phyloP scores from a whole-genome alignment of 2,888 invertebrate species.

The Gasteruption jaculator region DNA sequence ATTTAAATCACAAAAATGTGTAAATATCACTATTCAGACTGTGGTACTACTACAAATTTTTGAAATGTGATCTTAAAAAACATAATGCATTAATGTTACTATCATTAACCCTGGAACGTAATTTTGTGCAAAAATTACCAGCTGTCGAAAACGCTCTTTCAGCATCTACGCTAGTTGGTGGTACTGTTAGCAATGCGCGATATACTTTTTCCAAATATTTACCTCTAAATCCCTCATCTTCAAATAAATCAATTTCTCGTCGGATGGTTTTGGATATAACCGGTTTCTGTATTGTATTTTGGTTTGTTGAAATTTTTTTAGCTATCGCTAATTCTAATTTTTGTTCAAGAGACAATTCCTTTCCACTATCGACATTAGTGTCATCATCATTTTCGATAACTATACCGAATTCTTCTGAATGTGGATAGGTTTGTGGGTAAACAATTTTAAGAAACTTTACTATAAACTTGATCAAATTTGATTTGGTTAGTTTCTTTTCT shows the following conservation, averaged over 20 bases:
- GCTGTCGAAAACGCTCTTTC: constrained; percentile 13
- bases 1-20: no score
- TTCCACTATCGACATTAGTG: no score
- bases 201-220: constrained; percentile 11
- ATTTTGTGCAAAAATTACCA: constrained; percentile 9
- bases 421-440: constrained; percentile 13
- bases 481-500: constrained; percentile 11
- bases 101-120: constrained; percentile 5
- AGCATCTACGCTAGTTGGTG: constrained; percentile 12
- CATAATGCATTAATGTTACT: constrained; percentile 9
- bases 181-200: constrained; percentile 8
- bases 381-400: constrained; percentile 8
- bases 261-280: constrained; percentile 6
- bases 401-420: constrained; percentile 13
- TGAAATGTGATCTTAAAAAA: constrained; percentile 12
- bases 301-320: no score
- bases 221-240: constrained; percentile 11
- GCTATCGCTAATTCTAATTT: no score
- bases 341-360: no score
- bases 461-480: constrained; percentile 11
- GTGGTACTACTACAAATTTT: no score
- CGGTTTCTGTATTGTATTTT: no score
- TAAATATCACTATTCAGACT: no score
- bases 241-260: constrained; percentile 12
- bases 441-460: constrained; percentile 10